Evolutionary conservation across 2,113 vertebrate species (phyloP).

Genomic region (Tachycineta bicolor): DNA sequence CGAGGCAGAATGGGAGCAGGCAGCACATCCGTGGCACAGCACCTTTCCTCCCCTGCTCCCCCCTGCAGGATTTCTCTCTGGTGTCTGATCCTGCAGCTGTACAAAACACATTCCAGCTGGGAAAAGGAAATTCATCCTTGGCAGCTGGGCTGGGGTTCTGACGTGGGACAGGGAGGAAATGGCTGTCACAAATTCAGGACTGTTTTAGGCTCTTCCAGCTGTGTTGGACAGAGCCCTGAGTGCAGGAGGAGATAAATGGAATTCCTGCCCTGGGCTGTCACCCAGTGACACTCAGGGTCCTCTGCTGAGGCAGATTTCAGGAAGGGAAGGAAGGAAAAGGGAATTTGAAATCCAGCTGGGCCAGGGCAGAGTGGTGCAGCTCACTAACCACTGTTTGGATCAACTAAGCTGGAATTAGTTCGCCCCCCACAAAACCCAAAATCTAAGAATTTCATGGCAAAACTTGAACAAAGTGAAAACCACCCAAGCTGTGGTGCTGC

Average conservation of each 20-base stretch:
- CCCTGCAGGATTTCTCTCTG: neutral
- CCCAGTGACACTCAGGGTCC: neutral
- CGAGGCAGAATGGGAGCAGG: neutral
- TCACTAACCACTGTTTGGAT: neutral
- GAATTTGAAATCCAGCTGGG: neutral
- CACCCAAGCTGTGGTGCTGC: neutral
- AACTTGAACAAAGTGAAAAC: neutral
- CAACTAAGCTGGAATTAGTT: neutral
- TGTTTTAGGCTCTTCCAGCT: accelerated
- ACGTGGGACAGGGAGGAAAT: neutral
- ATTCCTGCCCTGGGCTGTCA: neutral
- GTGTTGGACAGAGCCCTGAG: accelerated
- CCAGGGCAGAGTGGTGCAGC: neutral
- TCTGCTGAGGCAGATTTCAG: neutral
- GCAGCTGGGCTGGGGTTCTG: neutral
- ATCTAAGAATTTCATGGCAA: neutral
- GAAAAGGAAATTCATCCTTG: neutral
- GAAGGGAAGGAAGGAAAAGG: neutral
- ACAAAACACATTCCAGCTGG: neutral
- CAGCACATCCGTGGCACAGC: neutral
- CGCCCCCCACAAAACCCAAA: neutral
- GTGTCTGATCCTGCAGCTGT: neutral
- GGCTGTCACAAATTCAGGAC: accelerated
- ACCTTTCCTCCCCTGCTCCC: neutral
- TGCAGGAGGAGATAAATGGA: neutral